A percentile compares a stretch with the other conserved stretches of the same genome.
Conservation (phyloP, 2,888 invertebrate species). For the Ormyrus pomaceus region DNA sequence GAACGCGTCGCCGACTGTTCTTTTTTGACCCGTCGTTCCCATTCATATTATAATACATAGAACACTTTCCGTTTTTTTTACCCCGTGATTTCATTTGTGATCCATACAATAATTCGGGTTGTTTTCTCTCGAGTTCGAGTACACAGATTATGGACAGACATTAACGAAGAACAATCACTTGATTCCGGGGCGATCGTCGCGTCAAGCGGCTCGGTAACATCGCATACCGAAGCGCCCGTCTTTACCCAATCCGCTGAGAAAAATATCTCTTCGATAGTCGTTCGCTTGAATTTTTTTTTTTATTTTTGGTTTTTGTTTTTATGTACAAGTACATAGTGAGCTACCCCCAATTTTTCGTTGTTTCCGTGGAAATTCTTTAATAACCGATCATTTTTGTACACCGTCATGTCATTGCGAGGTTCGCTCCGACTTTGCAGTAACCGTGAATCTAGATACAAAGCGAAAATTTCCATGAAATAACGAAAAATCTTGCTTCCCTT, state of each 20-base stretch:
- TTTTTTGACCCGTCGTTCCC: slow-evolving; percentile 1
- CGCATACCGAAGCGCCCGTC: slow-evolving; percentile 50
- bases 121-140: slow-evolving; percentile 7
- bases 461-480: slow-evolving; percentile 15
- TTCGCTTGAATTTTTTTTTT: slow-evolving; percentile 10
- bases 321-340: no score
- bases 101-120: slow-evolving; percentile 29
- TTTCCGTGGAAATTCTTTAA: no score
- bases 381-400: no score
- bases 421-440: no score
- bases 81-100: neutral
- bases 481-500: neutral
- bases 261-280: slow-evolving; percentile 42
- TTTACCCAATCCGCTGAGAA: slow-evolving; percentile 28
- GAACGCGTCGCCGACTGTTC: slow-evolving; percentile 29
- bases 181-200: slow-evolving; percentile 55
- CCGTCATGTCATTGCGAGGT: no score
- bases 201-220: slow-evolving; percentile 55
- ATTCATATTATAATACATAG: neutral
- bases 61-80: neutral
- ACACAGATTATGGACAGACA: no score
- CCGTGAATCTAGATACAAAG: slow-evolving; percentile 15
- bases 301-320: no score
- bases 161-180: neutral
- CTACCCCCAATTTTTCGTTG: no score